Conservation (phyloP, 2,888 invertebrate genomes). For the Drosophila lacicola region DNA sequence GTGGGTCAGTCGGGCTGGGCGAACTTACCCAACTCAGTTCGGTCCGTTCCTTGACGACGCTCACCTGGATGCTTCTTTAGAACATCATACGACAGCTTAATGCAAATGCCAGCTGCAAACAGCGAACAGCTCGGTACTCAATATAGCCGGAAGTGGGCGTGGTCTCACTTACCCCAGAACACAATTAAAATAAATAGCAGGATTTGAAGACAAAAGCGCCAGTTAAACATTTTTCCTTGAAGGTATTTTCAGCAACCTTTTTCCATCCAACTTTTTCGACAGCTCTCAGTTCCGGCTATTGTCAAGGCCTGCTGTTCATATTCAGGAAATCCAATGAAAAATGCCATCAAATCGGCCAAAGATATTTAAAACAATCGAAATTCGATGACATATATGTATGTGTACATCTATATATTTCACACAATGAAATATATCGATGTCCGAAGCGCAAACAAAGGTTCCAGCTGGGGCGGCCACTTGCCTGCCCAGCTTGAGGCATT, state of each 20-base stretch:
- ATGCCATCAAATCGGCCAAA: too few relatives aligned
- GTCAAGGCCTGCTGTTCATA: constrained; percentile 58
- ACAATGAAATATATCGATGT: too few relatives aligned
- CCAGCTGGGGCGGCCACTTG: constrained; percentile 52
- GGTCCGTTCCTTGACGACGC: accelerated
- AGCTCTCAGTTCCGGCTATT: constrained; percentile 64
- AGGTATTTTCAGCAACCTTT: neutral
- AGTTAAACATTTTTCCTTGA: neutral
- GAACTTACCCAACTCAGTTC: neutral
- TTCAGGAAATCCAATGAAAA: too few relatives aligned
- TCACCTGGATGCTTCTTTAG: neutral
- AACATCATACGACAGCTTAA: neutral
- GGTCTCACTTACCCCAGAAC: constrained; percentile 14
- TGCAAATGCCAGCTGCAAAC: constrained; percentile 1
- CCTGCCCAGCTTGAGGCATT: too few relatives aligned
- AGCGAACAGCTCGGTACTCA: neutral
- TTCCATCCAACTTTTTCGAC: neutral
- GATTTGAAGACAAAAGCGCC: constrained; percentile 21
- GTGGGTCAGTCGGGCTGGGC: neutral
- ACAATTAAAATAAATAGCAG: constrained; percentile 1
- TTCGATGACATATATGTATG: too few relatives aligned
- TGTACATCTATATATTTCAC: too few relatives aligned
- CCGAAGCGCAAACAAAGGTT: constrained; percentile 55
- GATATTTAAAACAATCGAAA: too few relatives aligned
- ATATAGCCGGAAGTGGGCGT: too few relatives aligned